Evolutionary conservation across 1,140 invertebrate species (phyloP).

Genomic region (Panagrolaimus sp.): DNA sequence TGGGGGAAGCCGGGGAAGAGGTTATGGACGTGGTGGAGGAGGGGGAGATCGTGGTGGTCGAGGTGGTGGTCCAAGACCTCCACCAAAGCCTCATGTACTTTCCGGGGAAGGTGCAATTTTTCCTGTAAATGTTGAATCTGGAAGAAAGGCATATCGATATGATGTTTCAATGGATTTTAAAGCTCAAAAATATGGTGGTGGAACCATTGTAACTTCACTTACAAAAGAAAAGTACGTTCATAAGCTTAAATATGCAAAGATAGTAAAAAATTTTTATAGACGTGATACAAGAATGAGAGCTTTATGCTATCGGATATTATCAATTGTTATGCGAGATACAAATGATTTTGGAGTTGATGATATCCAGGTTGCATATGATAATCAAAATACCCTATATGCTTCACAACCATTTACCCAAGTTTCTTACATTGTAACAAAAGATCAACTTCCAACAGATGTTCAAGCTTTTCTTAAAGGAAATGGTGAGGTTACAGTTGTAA

Average conservation of each 20-base stretch:
- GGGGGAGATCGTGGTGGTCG: not conserved
- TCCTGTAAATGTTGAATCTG: constrained; percentile 31
- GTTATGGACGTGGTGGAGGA: too few relatives aligned
- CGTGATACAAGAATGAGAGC: not conserved
- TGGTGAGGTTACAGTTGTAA: not conserved
- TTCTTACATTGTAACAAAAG: not conserved
- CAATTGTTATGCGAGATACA: constrained; percentile 15
- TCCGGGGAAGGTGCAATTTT: constrained; percentile 20
- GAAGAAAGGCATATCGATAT: constrained; percentile 36
- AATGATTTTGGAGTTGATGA: constrained; percentile 41
- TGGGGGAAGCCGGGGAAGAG: not conserved
- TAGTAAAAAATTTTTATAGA: not conserved
- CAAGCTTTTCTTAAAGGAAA: not conserved
- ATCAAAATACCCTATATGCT: constrained; percentile 8
- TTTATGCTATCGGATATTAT: not conserved
- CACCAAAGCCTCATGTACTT: not conserved
- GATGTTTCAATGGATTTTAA: constrained; percentile 28
- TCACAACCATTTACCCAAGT: not conserved
- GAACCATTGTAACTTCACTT: not conserved
- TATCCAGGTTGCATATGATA: not conserved
- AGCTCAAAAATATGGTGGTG: not conserved
- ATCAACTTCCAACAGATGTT: not conserved
- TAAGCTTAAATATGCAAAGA: not conserved
- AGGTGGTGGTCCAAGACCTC: not conserved
- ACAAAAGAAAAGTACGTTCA: not conserved